Evolutionary conservation across 2,113 vertebrate species (phyloP), one percentile per base, ranked within the genome.

Genomic region (Pterocles gutturalis): DNA sequence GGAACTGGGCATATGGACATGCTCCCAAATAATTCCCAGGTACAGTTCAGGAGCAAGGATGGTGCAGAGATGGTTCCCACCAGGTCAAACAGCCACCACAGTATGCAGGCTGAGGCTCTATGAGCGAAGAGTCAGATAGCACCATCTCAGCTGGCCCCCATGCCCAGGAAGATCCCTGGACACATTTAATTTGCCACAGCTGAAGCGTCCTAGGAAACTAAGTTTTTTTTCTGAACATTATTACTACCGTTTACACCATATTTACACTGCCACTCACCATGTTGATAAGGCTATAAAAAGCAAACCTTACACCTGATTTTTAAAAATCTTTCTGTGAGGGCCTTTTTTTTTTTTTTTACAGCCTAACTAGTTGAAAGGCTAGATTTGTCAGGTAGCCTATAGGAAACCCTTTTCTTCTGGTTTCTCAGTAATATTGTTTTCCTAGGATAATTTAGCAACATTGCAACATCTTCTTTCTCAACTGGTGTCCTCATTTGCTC

Each of bases 1-100:
- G 72, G 38, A 67, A 20, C 0, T 58, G 36, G 22, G 17, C 34
- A 24, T 1, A 1, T 4, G 10, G 26, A 25, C 11, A 10, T 3
- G 5, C 9, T 79, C 16, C 64, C 43, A 83, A 7, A 45, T 31
- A 83, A 80, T 53, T 75, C 28, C 55, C 31, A 53, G 51, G 34
- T 25, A 26, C 10, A 14, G 16, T 34, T 83, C 71, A 83, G 34
- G n/a, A 41, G 36, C 2, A 4, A 66, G 18, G 28, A n/a, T 46
- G 29, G 10, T 33, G 15, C 22, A 65, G 45, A 43, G 17, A 26
- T 7, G 2, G 11, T 41, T 82, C 28, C 28, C 17, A 13, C 7
- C 10, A 57, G 36, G 28, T 62, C 46, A 31, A n/a, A 62, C 29
- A 87, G 17, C 24, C 67, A 49, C 36, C 10, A 2, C 1, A 10